Conservation (phyloP, 2,113 vertebrate species). For the Electrona antarctica region DNA sequence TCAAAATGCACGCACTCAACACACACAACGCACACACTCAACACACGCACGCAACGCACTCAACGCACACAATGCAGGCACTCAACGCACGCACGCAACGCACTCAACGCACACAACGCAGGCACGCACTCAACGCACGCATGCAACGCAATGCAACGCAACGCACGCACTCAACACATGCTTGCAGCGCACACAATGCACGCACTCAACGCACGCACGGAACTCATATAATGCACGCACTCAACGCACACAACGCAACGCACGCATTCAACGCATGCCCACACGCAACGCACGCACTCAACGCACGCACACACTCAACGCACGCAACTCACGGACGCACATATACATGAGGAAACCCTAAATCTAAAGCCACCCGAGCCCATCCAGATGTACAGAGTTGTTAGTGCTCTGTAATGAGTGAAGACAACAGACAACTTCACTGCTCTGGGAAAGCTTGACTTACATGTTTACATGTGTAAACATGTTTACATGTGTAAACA, state of each 20-base stretch:
- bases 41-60: too few relatives aligned
- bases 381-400: conserved; percentile 35
- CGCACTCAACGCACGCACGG: neutral
- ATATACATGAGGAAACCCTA: neutral
- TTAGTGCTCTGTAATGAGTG: neutral
- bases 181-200: too few relatives aligned
- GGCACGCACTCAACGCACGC: too few relatives aligned
- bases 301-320: neutral
- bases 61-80: too few relatives aligned
- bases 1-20: too few relatives aligned
- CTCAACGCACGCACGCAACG: too few relatives aligned
- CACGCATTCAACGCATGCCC: neutral
- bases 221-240: too few relatives aligned
- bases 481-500: neutral
- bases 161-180: too few relatives aligned
- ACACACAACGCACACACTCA: too few relatives aligned
- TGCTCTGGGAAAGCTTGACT: neutral
- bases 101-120: too few relatives aligned
- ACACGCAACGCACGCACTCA: neutral
- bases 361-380: too few relatives aligned
- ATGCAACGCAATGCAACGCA: too few relatives aligned
- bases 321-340: conserved; percentile 8
- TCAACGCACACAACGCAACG: neutral
- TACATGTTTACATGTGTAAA: neutral
- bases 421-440: neutral